phyloP scores from a whole-genome alignment of 2,797 vertebrate species.

The Tenualosa thibaudeaui region DNA sequence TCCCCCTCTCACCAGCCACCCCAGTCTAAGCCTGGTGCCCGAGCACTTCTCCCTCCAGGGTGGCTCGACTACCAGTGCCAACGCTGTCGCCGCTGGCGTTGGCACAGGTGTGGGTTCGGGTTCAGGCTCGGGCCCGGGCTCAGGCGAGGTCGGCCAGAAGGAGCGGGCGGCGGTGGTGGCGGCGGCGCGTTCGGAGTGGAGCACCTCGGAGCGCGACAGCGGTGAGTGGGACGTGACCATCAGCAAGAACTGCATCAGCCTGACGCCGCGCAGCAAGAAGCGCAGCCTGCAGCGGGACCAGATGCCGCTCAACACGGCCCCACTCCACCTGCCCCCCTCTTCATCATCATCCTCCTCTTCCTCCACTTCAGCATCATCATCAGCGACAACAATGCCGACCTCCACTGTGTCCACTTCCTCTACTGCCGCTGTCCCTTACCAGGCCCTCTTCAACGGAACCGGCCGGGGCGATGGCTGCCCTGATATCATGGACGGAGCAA shows the following conservation, averaged over 20 bases:
- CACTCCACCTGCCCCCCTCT: conserved; percentile 57
- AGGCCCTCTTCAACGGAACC: conserved; percentile 76
- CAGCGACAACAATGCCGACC: conserved; percentile 38
- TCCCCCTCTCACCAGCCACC: conserved; percentile 61
- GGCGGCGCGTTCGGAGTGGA: conserved; percentile 73
- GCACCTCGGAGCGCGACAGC: conserved; percentile 77
- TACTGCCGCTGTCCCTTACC: conserved; percentile 54
- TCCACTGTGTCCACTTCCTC: conserved; percentile 48
- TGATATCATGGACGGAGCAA: conserved; percentile 68
- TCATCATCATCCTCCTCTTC: conserved; percentile 42
- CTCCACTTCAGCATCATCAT: background rate
- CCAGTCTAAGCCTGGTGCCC: conserved; percentile 63
- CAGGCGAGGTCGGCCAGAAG: background rate
- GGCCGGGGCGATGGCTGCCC: conserved; percentile 54
- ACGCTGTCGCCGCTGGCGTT: conserved; percentile 56
- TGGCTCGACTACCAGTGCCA: conserved; percentile 47
- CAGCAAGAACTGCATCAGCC: conserved; percentile 76
- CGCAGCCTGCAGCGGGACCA: conserved; percentile 80
- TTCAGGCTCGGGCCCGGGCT: background rate
- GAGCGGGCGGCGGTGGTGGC: conserved; percentile 71
- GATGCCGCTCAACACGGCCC: conserved; percentile 56
- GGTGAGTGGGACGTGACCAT: conserved; percentile 81
- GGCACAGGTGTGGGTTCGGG: background rate
- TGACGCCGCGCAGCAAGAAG: conserved; percentile 89
- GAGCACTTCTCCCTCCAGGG: conserved; percentile 71